These are phyloP conservation scores for Ridgeia piscesae DNA, from an alignment of 1,140 invertebrate genomes.

Conservation along the genomic window DNA sequence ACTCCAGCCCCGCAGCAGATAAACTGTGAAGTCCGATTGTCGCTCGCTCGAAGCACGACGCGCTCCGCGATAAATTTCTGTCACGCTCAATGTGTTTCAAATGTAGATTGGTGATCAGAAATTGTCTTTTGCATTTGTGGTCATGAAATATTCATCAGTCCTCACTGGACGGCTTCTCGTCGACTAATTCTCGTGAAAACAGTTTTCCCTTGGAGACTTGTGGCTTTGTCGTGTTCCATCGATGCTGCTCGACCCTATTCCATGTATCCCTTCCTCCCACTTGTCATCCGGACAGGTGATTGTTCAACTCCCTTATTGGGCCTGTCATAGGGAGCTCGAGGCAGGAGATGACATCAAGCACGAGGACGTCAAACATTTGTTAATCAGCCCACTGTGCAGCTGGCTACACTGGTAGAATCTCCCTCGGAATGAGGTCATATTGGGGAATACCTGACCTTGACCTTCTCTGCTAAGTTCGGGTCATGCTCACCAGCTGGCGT, in stretches of 20 bases:
- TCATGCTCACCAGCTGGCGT: too few relatives aligned
- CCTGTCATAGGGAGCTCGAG: too few relatives aligned
- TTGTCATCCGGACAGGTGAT: not conserved
- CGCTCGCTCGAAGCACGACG: not conserved
- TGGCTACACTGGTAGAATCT: too few relatives aligned
- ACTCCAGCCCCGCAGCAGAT: not conserved
- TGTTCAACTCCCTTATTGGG: not conserved
- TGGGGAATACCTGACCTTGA: too few relatives aligned
- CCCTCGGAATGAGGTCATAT: too few relatives aligned
- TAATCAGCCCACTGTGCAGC: too few relatives aligned
- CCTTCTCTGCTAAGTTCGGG: too few relatives aligned
- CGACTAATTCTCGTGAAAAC: not conserved
- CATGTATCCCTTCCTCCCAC: not conserved
- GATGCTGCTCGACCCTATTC: not conserved
- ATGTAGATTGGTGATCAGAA: conserved; percentile 5
- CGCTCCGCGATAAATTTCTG: not conserved
- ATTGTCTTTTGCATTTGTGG: not conserved
- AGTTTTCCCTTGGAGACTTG: not conserved
- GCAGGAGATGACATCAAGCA: too few relatives aligned
- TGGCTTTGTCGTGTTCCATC: not conserved
- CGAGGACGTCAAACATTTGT: too few relatives aligned
- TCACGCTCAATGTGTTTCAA: not conserved
- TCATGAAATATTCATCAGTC: not conserved
- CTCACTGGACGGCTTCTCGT: not conserved
- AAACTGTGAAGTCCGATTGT: not conserved